Percentiles rank a stretch among this genome's conserved stretches.
These are phyloP conservation scores for Acanthochromis polyacanthus DNA, from an alignment of 2,113 vertebrate genomes.

Conservation along the genomic window DNA sequence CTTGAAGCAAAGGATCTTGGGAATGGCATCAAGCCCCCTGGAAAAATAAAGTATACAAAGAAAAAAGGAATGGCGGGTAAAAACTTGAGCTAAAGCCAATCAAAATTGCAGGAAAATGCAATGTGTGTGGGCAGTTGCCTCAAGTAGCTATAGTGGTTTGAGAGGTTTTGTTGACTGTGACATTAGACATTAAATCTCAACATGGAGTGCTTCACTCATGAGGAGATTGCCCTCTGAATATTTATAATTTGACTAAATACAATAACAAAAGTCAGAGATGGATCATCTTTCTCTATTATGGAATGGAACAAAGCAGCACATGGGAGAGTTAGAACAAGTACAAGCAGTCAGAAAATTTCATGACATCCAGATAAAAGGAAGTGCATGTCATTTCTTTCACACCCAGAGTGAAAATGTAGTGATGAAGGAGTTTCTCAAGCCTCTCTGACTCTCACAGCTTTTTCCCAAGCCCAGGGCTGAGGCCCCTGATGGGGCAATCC, in stretches of 20 bases:
- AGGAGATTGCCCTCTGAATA: slow-evolving; percentile 33
- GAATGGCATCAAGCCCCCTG: slow-evolving; percentile 59
- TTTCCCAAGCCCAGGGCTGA: slow-evolving; percentile 63
- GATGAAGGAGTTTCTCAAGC: slow-evolving; percentile 69
- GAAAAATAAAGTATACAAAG: slow-evolving; percentile 53
- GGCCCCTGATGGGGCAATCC: slow-evolving; percentile 62
- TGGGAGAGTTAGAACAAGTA: slow-evolving; percentile 20
- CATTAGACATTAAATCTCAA: slow-evolving; percentile 40
- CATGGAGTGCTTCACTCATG: slow-evolving; percentile 5
- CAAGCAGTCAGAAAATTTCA: slow-evolving; percentile 24
- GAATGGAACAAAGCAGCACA: slow-evolving; percentile 28
- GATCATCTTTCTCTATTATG: slow-evolving; percentile 8
- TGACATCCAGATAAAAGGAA: slow-evolving; percentile 69
- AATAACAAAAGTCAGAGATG: slow-evolving; percentile 11
- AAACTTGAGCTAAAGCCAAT: slow-evolving; percentile 48
- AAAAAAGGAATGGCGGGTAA: slow-evolving; percentile 16
- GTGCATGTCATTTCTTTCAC: slow-evolving; percentile 65
- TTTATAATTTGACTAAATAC: slow-evolving; percentile 42
- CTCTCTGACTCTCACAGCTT: slow-evolving; percentile 61
- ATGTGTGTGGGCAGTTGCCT: slow-evolving; percentile 31
- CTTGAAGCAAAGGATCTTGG: slow-evolving; percentile 62
- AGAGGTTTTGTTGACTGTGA: slow-evolving; percentile 28
- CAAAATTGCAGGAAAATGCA: slow-evolving; percentile 61
- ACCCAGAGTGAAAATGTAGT: slow-evolving; percentile 49
- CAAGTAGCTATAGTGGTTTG: slow-evolving; percentile 36